These are phyloP conservation scores for roundworm (Caenorhabditis elegans) DNA, from an alignment of 1,140 invertebrate species.

Conservation along the genomic window DNA sequence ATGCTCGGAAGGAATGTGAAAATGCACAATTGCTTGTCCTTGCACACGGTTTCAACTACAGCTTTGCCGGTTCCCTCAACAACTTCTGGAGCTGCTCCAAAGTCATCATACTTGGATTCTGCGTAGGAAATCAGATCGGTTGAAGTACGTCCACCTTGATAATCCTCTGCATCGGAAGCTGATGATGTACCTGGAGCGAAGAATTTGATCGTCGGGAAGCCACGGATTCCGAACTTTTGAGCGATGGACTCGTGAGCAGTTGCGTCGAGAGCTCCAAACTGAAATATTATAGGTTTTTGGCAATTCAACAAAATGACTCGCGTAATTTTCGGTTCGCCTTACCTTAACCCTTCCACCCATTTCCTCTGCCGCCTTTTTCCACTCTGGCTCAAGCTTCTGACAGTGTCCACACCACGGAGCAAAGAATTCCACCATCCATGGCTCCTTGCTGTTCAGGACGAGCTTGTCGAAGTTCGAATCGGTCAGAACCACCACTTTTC, in stretches of 20 bases:
- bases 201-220: constrained; percentile 95
- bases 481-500: neutral
- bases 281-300: constrained; percentile 22
- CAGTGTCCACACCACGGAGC: constrained; percentile 22
- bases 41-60: neutral
- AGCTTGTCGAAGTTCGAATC: constrained; percentile 2
- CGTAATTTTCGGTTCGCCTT: neutral
- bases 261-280: constrained; percentile 80
- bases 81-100: neutral
- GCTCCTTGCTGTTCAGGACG: neutral
- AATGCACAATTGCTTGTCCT: neutral
- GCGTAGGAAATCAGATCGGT: neutral
- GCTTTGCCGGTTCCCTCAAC: neutral
- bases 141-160: neutral
- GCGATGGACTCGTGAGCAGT: constrained; percentile 84
- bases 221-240: constrained; percentile 79
- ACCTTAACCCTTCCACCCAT: neutral
- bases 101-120: neutral
- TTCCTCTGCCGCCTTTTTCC: neutral
- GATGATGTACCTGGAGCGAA: constrained; percentile 72
- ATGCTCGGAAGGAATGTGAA: neutral
- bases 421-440: neutral
- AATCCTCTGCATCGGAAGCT: neutral
- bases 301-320: constrained; percentile 83
- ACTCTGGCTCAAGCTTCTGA: neutral